phyloP scores from a whole-genome alignment of 1,140 invertebrate species.

The Ceratosolen fusciceps region DNA sequence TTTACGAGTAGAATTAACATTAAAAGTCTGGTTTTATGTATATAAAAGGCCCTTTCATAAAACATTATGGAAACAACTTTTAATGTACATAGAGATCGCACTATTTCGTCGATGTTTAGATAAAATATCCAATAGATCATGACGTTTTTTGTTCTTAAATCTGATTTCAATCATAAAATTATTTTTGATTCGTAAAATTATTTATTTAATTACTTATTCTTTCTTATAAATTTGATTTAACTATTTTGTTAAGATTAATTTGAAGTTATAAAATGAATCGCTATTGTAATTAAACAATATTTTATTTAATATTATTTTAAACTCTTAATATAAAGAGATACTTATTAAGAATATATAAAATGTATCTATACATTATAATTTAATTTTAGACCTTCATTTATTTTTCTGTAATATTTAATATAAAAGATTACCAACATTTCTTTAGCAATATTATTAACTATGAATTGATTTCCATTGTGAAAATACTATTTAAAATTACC shows the following conservation, averaged over 20 bases:
- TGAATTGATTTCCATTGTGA: too few relatives aligned
- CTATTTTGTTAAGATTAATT: too few relatives aligned
- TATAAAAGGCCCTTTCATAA: constrained; percentile 37
- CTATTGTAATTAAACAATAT: neutral
- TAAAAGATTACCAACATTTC: neutral
- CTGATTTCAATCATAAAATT: neutral
- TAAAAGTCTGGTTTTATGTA: constrained; percentile 25
- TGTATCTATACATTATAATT: neutral
- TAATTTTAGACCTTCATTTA: neutral
- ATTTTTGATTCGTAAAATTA: neutral
- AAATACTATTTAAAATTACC: too few relatives aligned
- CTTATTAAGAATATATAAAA: neutral
- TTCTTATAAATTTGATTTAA: neutral
- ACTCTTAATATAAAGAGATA: too few relatives aligned
- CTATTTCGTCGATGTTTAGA: neutral
- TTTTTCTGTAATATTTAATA: neutral
- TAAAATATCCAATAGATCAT: too few relatives aligned
- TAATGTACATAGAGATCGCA: constrained; percentile 18
- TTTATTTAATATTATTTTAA: neutral
- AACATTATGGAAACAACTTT: constrained; percentile 10
- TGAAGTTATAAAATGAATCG: neutral
- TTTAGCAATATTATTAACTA: too few relatives aligned
- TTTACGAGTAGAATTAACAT: constrained; percentile 4
- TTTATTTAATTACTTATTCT: neutral
- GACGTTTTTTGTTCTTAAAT: too few relatives aligned